A percentile compares a stretch with the other conserved stretches of the same genome.
These are phyloP conservation scores for Nibea albiflora DNA, from an alignment of 2,113 vertebrate species.

Conservation along the genomic window DNA sequence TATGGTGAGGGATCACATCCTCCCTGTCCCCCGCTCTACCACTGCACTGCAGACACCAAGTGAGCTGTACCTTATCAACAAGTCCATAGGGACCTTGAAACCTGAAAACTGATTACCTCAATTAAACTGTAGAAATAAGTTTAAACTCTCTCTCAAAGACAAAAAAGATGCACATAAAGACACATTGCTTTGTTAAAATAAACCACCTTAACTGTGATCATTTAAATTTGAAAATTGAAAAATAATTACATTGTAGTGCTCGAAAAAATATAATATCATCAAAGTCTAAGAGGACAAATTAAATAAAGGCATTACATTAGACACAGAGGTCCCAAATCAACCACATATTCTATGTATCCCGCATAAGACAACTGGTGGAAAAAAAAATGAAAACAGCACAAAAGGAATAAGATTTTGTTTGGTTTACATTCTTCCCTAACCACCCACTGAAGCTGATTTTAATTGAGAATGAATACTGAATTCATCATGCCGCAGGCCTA, in stretches of 20 bases:
- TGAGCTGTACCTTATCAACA: slow-evolving; percentile 29
- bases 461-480: slow-evolving; percentile 25
- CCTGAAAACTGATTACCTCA: not conserved
- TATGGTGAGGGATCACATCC: slow-evolving; percentile 67
- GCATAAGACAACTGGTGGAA: not conserved
- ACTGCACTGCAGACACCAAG: slow-evolving; percentile 15
- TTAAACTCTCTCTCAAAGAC: not conserved
- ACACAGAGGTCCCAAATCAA: not conserved
- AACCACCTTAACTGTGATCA: not conserved
- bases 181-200: not conserved
- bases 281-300: not conserved
- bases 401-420: slow-evolving; percentile 2
- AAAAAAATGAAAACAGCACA: not conserved
- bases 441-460: slow-evolving; percentile 21
- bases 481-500: slow-evolving; percentile 11
- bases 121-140: not conserved
- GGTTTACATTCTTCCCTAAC: slow-evolving; percentile 9
- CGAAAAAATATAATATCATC: not conserved
- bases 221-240: slow-evolving; percentile 5
- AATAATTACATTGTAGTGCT: not conserved
- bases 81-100: slow-evolving; percentile 4
- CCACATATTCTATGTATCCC: not conserved
- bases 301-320: not conserved
- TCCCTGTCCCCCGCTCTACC: slow-evolving; percentile 19
- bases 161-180: not conserved